Evolutionary conservation across 2,113 vertebrate genomes (phyloP).

Genomic region (Tinamus guttatus): DNA sequence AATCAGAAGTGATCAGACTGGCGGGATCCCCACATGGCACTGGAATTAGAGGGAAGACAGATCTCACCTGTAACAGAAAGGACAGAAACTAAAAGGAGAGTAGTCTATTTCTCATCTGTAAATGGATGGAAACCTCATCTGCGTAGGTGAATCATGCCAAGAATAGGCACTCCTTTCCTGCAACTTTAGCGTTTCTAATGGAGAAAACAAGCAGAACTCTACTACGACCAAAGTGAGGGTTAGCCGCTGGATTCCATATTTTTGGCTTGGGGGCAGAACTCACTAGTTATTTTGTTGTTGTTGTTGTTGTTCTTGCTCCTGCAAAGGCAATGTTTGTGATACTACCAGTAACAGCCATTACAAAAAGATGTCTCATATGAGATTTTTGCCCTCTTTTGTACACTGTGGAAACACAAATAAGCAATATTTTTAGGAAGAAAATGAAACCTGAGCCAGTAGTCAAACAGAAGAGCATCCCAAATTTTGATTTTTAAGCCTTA

Average conservation of each 20-base stretch:
- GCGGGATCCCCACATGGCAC: neutral
- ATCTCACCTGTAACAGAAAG: neutral
- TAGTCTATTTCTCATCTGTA: neutral
- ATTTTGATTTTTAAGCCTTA: neutral
- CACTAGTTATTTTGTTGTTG: neutral
- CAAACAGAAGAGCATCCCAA: neutral
- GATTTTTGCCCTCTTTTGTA: neutral
- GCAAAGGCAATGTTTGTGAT: neutral
- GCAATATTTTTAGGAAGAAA: neutral
- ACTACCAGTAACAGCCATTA: neutral
- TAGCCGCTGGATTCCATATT: neutral
- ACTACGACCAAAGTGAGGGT: neutral
- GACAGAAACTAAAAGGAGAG: neutral
- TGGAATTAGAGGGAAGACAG: neutral
- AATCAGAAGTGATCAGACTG: neutral
- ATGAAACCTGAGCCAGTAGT: neutral
- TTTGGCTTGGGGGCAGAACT: neutral
- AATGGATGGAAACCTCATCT: neutral
- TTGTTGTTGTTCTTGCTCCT: neutral
- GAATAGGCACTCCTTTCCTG: neutral
- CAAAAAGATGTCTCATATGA: neutral
- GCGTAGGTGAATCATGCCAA: neutral
- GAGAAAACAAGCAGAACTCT: neutral
- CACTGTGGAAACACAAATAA: neutral
- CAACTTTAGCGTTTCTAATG: neutral